phyloP scores from a whole-genome alignment of 2,888 invertebrate genomes.

The Aleiodes alternator region DNA sequence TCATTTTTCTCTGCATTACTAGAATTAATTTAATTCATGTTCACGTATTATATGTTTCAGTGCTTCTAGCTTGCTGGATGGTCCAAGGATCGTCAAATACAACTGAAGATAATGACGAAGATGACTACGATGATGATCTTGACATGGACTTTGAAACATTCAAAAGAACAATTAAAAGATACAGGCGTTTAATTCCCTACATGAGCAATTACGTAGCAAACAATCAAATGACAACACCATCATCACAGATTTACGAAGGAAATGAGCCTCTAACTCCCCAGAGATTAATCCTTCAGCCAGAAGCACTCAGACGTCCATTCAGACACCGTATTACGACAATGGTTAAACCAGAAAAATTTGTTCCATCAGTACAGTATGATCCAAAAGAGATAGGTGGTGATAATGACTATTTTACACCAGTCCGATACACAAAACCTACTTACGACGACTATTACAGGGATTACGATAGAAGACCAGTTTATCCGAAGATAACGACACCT shows the following conservation, averaged over 20 bases:
- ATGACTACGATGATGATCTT: constrained; percentile 56
- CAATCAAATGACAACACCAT: constrained; percentile 77
- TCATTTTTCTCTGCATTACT: constrained; percentile 3
- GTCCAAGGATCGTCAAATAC: constrained; percentile 55
- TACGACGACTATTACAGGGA: constrained; percentile 58
- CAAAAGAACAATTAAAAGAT: constrained; percentile 78
- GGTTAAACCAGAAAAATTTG: constrained; percentile 62
- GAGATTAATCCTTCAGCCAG: constrained; percentile 34
- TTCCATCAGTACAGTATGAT: constrained; percentile 72
- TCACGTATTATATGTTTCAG: constrained; percentile 52
- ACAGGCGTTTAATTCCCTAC: constrained; percentile 87
- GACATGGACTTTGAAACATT: constrained; percentile 75
- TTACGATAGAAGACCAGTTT: constrained; percentile 44
- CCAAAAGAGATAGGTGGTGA: constrained; percentile 64
- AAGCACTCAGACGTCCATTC: constrained; percentile 46
- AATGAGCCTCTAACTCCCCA: constrained; percentile 22
- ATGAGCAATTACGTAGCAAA: constrained; percentile 87
- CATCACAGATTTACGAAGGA: constrained; percentile 63
- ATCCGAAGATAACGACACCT: constrained; percentile 51
- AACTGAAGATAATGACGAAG: constrained; percentile 55
- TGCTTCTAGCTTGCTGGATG: constrained; percentile 51
- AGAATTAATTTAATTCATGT: constrained; percentile 17
- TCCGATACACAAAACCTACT: constrained; percentile 63
- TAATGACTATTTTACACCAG: constrained; percentile 68
- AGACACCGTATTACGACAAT: constrained; percentile 34